Base-by-base conservation (phyloP, 2,113 vertebrate genomes). In the Lagopus leucura region DNA sequence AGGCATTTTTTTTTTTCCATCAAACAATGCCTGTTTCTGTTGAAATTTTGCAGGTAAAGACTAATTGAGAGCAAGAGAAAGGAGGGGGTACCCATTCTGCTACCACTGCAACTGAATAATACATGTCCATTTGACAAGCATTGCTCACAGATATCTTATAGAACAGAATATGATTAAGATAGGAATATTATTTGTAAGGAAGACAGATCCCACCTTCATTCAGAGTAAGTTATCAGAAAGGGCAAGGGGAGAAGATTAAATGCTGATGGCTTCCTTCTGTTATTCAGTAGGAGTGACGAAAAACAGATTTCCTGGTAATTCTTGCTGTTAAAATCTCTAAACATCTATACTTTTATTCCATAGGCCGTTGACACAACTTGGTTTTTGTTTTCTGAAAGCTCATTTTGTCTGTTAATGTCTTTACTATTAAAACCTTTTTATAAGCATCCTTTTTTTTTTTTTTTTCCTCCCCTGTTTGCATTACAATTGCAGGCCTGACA, bases 31-130 rank as follows among this genome's bases (percentile, higher is more conserved):
- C 36, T 15, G 1, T 70, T 88, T 82, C 67, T 94, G 43, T 86
- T 43, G 48, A 45, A 76, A 28, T n/a, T 85, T 34, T 82, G 45
- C 60, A 64, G 72, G 42, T 80, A 36, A 67, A 92, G 55, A 30
- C 54, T 66, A 66, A 82, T 2, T 55, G 76, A 24, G 54, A 80
- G 27, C 15, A 30, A 54, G 86, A 67, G 64, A 58, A 83, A 82
- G 64, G 72, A 88, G 71, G 32, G 55, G 60, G 42, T 19, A 20
- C 64, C 54, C 17, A 3, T 55, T 71, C 40, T 82, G 6, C 42
- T 85, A 10, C 71, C 21, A 1, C 72, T 94, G 82, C 63, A 89
- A 8, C n/a, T 93, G 58, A 94, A 94, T 96, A 93, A 93, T 92
- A 36, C 30, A 82, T 79, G 30, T 42, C 85, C 75, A 60, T 91